Evolutionary conservation across 2,888 invertebrate genomes (phyloP), one percentile per base, ranked within the genome.

Genomic region (Lampropteryx suffumata): DNA sequence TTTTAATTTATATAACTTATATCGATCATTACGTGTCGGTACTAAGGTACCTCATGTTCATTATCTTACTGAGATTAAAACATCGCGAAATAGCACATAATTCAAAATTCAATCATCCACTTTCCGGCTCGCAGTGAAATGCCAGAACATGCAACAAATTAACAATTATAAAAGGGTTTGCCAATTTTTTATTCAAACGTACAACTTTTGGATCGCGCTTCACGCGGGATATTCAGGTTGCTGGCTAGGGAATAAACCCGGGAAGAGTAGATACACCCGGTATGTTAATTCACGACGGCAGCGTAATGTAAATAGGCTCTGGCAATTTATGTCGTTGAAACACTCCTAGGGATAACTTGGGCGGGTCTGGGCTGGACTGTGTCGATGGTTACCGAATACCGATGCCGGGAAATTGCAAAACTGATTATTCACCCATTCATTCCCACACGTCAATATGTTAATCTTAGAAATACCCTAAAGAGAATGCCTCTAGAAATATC

Each of bases 291-390:
- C 77, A 71, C 73, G 76, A 71, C 75, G 71, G 60, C 69, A 7
- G 32, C 30, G 70, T 79, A 84, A 84, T 86, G 84, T 84, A 87
- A 85, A 87, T 82, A 82, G 79, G 77, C 71, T 67, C 70, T 65
- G 71, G 78, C 78, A 83, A 84, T 85, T 84, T 86, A 85, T 86
- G 83, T 84, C 82, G 77, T 77, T 79, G 76, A 76, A 82, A 80
- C 73, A 80, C 77, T 80, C 77, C 67, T 71, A 52, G 77, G 81
- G 76, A 82, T 76, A 76, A 69, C 67, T 71, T 61, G 68, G 78
- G 68, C 57, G 64, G 51, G 65, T 33, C 50, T 50, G 64, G 65
- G 35, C 50, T 50, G 64, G 28, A 51, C 53, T 41, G 51, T 48
- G n/a, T 49, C 54, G 40, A 67, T 73, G 73, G 68, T 69, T 68